Base-by-base conservation (phyloP, 2,888 invertebrate genomes). In the Oscheius sp. region DNA sequence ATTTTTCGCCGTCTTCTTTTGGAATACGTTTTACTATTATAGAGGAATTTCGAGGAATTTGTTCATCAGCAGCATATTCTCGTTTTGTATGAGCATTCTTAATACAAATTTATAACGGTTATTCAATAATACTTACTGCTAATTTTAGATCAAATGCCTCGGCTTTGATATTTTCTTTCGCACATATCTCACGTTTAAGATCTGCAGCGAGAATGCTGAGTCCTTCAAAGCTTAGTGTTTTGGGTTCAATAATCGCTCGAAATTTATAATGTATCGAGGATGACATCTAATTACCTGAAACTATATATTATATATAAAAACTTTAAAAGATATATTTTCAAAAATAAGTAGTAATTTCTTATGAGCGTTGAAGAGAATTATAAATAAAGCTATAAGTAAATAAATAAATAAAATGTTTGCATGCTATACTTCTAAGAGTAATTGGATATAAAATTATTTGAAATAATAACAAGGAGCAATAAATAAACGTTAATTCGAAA, bases 221-320 rank as follows among this genome's bases (percentile, higher is more conserved):
- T 71, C 96, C 97, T 91, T 86, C 85, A 55, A 86, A 83, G 37
- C 76, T 94, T 75, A 98, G 92, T 8, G 96, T 96, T 87, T 96
- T 95, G 89, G 93, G 95, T 88, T 96, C 94, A 87, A 94, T 90
- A 73, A 94, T 93, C 86, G 95, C 95, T 90, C 96, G 96, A 88
- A 98, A 97, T 89, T 97, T 97, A 89, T 96, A 98, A 89, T 97
- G 96, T 80, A 98, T 94, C 86, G 95, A 96, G 92, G n/a, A n/a
- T n/a, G 89, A 88, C 89, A 88, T 89, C 45, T 31, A 61, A 45
- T 17, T 45, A 25, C 61, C 61, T 61, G 42, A 29, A 61, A 61
- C 8, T 27, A 27, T 6, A 12, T 15, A 52, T 10, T 25, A 4
- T 27, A 10, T 3, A 25, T n/a, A n/a, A n/a, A n/a, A n/a, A n/a